Base-by-base conservation (phyloP, 1,140 invertebrate genomes). In the Calosoma granatense region DNA sequence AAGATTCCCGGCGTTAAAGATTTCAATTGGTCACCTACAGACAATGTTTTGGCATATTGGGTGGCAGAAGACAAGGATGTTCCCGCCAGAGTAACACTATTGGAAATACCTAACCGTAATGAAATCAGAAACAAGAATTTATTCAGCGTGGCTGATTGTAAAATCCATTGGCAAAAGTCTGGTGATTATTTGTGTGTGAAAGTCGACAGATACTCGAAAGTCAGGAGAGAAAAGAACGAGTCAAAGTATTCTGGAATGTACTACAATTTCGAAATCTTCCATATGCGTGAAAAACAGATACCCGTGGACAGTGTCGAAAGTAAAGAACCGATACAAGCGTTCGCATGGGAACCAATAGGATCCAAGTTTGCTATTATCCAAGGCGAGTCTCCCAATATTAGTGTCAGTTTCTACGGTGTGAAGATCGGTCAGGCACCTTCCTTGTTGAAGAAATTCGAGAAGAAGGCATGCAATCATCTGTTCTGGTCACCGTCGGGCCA, bases 221-320 rank as follows among this genome's bases (percentile, higher is more conserved):
- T 87, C n/a, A 85, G 86, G 75, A 94, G 86, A 78, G 96, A 87
- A 73, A 94, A 84, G 76, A 92, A 76, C 68, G 86, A 94, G 57
- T 80, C 81, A 61, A 98, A 98, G 75, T 98, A 98, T 70, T 90
- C 90, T 60, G 94, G 96, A 63, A 92, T 97, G 82, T 96, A 95
- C 64, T 97, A 94, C 75, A 98, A 99, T 71, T 97, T 99, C 76
- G 97, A 99, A 77, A 92, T 99, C 60, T 99, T 99, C 78, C 92
- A 97, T 66, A 94, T 98, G 85, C 78, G 92, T 55, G 94, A 98
- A 67, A 99, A 99, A 70, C 88, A 97, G 70, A 92, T 99, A 61
- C 96, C 97, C 0, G 94, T 99, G 0, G 97, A 99, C 70, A 96
- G 92, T 56, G 87, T 97, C 4, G 95, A 98, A 76, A 91, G 94